Evolutionary conservation across 1,140 invertebrate species (phyloP).

Genomic region (Thereuonema tuberculata): DNA sequence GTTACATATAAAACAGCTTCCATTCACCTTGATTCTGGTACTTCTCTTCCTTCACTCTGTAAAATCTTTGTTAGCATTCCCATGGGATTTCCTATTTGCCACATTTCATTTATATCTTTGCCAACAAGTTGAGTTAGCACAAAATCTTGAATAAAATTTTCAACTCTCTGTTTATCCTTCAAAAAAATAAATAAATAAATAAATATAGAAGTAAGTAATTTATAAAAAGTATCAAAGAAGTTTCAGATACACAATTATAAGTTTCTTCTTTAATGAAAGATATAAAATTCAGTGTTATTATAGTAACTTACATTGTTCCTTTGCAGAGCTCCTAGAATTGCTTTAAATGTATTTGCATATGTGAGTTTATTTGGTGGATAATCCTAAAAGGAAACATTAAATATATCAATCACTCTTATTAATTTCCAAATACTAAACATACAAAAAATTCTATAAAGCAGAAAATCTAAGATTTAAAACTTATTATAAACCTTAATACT

Average conservation of each 20-base stretch:
- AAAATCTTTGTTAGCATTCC: conserved; percentile 48
- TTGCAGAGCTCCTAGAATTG: conserved; percentile 59
- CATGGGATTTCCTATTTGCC: conserved; percentile 61
- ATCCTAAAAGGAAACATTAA: conserved; percentile 39
- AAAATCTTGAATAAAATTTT: conserved; percentile 72
- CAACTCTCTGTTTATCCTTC: conserved; percentile 41
- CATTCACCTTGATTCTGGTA: conserved; percentile 56
- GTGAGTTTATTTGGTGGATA: conserved; percentile 52
- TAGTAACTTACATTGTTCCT: conserved; percentile 29
- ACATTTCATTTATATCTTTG: conserved; percentile 67
- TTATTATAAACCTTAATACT: too few species aligned
- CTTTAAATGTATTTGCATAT: conserved; percentile 58
- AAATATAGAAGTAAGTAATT: background rate
- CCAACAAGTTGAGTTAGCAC: conserved; percentile 62
- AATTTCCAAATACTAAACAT: conserved; percentile 14
- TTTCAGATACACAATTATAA: too few species aligned
- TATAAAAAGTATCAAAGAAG: too few species aligned
- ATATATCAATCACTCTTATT: background rate
- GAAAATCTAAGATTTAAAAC: background rate
- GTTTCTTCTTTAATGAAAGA: too few species aligned
- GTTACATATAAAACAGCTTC: too few species aligned
- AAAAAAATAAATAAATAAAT: background rate
- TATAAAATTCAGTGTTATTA: too few species aligned
- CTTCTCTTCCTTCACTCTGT: conserved; percentile 34
- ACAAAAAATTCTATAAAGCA: conserved; percentile 37